Evolutionary conservation across 37 sponge, comb jelly and placozoan genomes (phyloP).

Genomic region (Eunapius fragilis): DNA sequence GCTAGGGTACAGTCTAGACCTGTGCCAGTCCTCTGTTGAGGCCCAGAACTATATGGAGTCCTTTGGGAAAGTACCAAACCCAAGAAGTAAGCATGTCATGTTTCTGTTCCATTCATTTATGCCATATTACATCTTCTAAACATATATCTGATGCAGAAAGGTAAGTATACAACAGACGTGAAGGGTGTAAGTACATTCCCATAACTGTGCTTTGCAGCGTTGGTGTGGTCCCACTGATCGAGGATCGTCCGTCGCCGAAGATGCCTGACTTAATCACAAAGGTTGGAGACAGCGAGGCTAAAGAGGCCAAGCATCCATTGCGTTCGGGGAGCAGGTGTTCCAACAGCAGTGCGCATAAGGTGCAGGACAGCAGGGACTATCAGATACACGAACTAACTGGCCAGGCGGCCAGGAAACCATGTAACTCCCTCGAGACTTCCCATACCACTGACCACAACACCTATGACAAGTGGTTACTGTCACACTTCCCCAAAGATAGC

Average conservation of each 20-base stretch:
- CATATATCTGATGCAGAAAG: background rate
- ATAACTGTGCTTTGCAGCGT: background rate
- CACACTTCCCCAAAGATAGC: slow-evolving; percentile 30
- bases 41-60: slow-evolving; percentile 9
- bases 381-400: slow-evolving; percentile 3
- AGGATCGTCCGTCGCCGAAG: background rate
- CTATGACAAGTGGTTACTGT: background rate
- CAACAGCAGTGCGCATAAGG: background rate
- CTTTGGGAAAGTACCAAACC: slow-evolving; percentile 18
- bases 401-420: background rate
- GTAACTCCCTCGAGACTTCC: background rate
- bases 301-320: background rate
- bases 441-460: background rate
- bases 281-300: background rate
- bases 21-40: slow-evolving; percentile 35
- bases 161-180: background rate
- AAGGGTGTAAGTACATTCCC: background rate
- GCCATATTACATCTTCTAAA: background rate
- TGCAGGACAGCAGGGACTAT: background rate
- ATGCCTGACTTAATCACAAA: background rate
- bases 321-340: background rate
- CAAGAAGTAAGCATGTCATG: slow-evolving; percentile 14
- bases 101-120: background rate
- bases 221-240: slow-evolving; percentile 10
- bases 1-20: slow-evolving; percentile 34